Percentiles rank a stretch among this genome's conserved stretches.
Conservation (phyloP, 2,797 vertebrate genomes). For the Busarellus nigricollis region DNA sequence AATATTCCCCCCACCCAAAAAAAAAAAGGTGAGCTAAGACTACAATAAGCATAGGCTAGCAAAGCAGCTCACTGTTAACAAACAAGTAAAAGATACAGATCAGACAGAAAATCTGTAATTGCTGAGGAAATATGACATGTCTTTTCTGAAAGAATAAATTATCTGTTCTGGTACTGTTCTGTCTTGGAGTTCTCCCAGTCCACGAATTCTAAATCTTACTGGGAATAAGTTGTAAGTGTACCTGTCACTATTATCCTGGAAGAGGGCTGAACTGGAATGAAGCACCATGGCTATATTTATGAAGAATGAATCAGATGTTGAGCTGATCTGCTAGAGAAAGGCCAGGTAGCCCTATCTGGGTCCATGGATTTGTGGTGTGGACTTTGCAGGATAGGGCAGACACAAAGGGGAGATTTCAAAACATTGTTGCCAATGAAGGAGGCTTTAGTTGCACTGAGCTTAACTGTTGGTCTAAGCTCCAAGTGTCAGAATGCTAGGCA, state of each 20-base stretch:
- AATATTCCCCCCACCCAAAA: neutral
- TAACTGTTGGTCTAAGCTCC: neutral
- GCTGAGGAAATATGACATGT: fast-evolving
- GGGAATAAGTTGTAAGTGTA: neutral
- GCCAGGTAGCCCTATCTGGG: fast-evolving
- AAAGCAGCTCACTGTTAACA: neutral
- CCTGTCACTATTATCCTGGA: neutral
- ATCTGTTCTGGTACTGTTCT: neutral
- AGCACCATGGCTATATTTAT: neutral
- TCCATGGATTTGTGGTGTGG: neutral
- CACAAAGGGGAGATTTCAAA: neutral
- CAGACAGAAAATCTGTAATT: neutral
- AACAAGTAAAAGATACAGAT: neutral
- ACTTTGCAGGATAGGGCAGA: neutral
- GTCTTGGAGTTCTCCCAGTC: neutral
- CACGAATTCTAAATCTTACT: neutral
- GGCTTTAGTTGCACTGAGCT: neutral
- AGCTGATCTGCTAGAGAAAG: neutral
- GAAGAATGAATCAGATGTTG: neutral
- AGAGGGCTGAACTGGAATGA: neutral
- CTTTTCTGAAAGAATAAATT: neutral
- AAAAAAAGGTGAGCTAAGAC: neutral
- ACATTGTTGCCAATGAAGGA: fast-evolving
- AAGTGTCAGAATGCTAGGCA: neutral
- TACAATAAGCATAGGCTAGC: neutral